Evolutionary conservation across 2,888 invertebrate genomes (phyloP).

Genomic region (Acrobasis repandana): DNA sequence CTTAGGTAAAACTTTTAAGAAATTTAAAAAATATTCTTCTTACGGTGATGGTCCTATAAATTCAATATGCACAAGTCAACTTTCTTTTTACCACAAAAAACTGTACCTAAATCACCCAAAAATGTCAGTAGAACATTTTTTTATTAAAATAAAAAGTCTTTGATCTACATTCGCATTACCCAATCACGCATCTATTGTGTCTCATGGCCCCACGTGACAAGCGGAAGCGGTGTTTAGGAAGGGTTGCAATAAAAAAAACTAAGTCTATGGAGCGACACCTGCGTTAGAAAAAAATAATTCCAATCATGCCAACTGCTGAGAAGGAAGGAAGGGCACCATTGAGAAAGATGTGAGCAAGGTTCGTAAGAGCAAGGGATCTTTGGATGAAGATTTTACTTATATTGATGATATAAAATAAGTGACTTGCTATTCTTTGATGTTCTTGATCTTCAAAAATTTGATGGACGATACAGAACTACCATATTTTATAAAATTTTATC

Average conservation of each 20-base stretch:
- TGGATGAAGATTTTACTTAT: not conserved
- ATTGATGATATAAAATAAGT: not conserved
- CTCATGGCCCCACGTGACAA: slow-evolving; percentile 43
- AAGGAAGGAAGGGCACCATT: slow-evolving; percentile 49
- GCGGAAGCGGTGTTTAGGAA: slow-evolving; percentile 61
- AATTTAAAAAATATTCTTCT: no score
- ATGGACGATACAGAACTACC: no score
- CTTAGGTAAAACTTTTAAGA: no score
- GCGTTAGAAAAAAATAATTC: slow-evolving; percentile 49
- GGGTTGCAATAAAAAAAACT: slow-evolving; percentile 48
- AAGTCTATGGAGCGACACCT: slow-evolving; percentile 52
- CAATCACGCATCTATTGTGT: slow-evolving; percentile 54
- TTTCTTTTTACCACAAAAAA: not conserved
- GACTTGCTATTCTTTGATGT: no score
- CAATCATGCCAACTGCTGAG: slow-evolving; percentile 37
- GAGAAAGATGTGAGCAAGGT: slow-evolving; percentile 27
- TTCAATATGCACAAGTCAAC: not conserved
- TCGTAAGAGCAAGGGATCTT: slow-evolving; percentile 11
- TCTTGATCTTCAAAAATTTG: no score
- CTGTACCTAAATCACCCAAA: not conserved
- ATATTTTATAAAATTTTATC: no score
- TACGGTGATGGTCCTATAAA: no score
- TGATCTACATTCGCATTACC: slow-evolving; percentile 44
- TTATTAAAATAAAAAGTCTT: slow-evolving; percentile 24
- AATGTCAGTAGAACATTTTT: slow-evolving; percentile 11